Conservation (phyloP, 2,888 invertebrate species). For the Calameuta idolon region DNA sequence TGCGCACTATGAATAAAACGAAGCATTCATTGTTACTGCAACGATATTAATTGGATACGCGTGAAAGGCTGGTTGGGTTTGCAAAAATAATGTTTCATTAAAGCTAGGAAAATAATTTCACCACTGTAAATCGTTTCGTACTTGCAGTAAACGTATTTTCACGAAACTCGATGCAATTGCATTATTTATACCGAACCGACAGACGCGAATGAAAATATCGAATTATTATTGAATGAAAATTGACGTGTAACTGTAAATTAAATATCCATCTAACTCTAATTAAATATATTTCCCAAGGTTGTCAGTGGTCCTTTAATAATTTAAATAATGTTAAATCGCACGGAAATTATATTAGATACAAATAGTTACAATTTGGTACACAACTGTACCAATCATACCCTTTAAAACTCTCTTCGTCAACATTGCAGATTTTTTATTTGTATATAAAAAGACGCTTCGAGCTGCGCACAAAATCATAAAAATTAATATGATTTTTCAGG, state of each 20-base stretch:
- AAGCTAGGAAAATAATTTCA: background rate
- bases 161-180: background rate
- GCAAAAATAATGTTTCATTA: background rate
- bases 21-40: background rate
- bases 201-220: background rate
- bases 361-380: background rate
- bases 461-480: background rate
- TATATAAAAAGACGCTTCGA: background rate
- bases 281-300: background rate
- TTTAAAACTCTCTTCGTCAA: background rate
- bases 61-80: background rate
- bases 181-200: background rate
- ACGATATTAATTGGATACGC: background rate
- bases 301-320: background rate
- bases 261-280: background rate
- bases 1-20: background rate
- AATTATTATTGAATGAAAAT: background rate
- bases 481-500: slow-evolving; percentile 67
- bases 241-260: background rate
- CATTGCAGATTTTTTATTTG: background rate
- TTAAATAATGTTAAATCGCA: background rate
- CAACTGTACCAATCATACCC: background rate
- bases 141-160: background rate
- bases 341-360: background rate
- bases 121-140: background rate